Evolutionary conservation across 2,113 vertebrate genomes (phyloP).

Genomic region (Clupea harengus): DNA sequence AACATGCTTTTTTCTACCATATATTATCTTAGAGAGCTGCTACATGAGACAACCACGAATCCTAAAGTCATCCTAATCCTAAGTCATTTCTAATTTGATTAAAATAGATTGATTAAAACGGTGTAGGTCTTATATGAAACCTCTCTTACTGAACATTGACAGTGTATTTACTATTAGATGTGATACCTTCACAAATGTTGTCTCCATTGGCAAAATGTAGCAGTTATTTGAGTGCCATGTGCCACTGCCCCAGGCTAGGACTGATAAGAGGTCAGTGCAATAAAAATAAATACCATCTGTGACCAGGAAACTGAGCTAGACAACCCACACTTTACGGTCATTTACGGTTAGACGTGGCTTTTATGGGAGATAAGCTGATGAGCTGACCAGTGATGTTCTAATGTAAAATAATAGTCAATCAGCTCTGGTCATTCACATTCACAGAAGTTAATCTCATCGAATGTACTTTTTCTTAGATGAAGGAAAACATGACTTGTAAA

Average conservation of each 20-base stretch:
- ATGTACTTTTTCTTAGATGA: neutral
- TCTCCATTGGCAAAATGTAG: neutral
- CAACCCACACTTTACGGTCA: neutral
- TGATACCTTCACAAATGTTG: neutral
- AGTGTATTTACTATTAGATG: neutral
- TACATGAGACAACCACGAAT: neutral
- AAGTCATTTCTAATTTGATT: no score
- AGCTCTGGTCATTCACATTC: neutral
- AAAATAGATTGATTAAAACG: neutral
- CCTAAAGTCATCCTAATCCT: no score
- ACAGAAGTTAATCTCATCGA: neutral
- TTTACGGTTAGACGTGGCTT: neutral
- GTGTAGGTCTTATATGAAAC: neutral
- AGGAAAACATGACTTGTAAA: neutral
- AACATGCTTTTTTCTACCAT: no score
- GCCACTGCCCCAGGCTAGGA: neutral
- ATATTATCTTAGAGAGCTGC: no score
- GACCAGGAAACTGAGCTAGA: conserved; percentile 5
- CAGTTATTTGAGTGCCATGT: neutral
- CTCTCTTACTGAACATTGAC: neutral
- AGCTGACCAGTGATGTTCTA: neutral
- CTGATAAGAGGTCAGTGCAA: conserved; percentile 9
- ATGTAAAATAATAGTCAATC: neutral
- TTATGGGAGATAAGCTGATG: neutral
- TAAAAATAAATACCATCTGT: conserved; percentile 20